These are phyloP conservation scores for Rotaria magnacalcarata DNA, from an alignment of 2,888 invertebrate species.

Conservation along the genomic window DNA sequence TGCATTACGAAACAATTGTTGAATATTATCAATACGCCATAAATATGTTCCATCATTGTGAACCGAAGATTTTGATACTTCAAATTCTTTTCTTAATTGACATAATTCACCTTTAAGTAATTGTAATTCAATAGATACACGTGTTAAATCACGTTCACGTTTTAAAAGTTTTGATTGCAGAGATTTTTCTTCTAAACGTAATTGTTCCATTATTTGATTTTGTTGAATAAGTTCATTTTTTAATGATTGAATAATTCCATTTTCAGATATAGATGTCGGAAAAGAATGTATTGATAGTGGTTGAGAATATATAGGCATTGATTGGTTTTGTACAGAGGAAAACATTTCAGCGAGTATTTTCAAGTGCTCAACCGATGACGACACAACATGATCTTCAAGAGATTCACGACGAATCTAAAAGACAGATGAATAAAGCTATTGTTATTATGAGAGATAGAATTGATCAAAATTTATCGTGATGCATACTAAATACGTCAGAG, in stretches of 20 bases:
- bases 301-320: not conserved
- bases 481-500: too few species aligned
- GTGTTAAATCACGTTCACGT: not conserved
- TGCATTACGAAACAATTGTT: not conserved
- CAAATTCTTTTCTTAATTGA: not conserved
- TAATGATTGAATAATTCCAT: not conserved
- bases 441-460: too few species aligned
- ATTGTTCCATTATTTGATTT: not conserved
- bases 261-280: too few species aligned
- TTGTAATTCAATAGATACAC: not conserved
- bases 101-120: not conserved
- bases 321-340: not conserved
- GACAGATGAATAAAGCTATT: not conserved
- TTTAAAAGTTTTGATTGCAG: not conserved
- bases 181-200: not conserved
- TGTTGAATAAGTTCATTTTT: not conserved
- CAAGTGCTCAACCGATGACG: not conserved
- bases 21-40: not conserved
- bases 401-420: not conserved
- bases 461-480: too few species aligned
- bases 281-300: too few species aligned
- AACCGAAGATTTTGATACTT: not conserved
- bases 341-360: not conserved
- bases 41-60: not conserved
- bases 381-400: not conserved